Evolutionary conservation across 2,888 invertebrate genomes (phyloP).

Genomic region (Hyalella azteca): DNA sequence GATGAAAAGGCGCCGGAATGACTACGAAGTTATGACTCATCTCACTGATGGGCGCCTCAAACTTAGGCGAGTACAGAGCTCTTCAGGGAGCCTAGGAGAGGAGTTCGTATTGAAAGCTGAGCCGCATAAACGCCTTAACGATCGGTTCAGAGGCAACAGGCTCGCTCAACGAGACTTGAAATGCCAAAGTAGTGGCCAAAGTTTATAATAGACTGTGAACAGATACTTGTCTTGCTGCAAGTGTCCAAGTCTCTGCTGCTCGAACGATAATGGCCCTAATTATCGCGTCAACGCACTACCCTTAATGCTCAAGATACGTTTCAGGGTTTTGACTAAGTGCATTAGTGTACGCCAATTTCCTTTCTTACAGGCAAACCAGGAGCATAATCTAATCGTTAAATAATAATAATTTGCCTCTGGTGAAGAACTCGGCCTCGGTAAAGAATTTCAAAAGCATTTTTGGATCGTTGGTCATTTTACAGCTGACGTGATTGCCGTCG

Average conservation of each 20-base stretch:
- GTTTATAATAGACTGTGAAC: conserved; percentile 31
- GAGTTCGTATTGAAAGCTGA: conserved; percentile 26
- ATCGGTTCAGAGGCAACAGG: conserved; percentile 19
- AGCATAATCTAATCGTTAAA: too few relatives aligned
- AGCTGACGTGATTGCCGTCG: background rate
- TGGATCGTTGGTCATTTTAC: background rate
- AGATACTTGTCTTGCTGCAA: background rate
- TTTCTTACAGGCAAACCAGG: too few relatives aligned
- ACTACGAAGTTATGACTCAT: too few relatives aligned
- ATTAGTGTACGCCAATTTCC: too few relatives aligned
- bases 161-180: conserved; percentile 4
- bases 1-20: too few relatives aligned
- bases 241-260: background rate
- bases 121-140: conserved; percentile 4
- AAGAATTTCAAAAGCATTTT: too few relatives aligned
- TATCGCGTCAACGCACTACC: background rate
- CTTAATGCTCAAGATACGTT: too few relatives aligned
- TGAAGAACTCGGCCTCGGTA: too few relatives aligned
- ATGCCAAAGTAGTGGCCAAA: conserved; percentile 9
- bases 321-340: too few relatives aligned
- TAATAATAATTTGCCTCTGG: too few relatives aligned
- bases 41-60: conserved; percentile 1
- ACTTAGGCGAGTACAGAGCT: background rate
- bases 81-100: background rate
- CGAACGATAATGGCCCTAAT: conserved; percentile 22